Evolutionary conservation across 2,888 invertebrate species (phyloP), one percentile per base, ranked within the genome.

Genomic region (Bursaphelenchus okinawaensis): DNA sequence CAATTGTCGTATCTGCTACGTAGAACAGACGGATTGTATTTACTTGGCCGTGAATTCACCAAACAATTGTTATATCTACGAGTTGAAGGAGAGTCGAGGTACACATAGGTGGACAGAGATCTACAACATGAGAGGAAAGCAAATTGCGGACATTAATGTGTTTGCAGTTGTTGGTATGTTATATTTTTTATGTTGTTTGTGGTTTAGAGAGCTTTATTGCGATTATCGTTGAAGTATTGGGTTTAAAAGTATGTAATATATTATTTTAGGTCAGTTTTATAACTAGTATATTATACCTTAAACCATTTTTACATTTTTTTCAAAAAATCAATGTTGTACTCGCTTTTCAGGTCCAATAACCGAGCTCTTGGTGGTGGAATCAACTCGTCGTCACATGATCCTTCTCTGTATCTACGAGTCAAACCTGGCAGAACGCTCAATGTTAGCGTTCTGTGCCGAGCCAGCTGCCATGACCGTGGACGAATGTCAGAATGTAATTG

Each of bases 31-130:
- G 19, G 52, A 72, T 19, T 58, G 66, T 52, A 51, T 69, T 22
- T 69, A 72, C 52, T 52, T 69, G 62, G 72, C 72, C 9, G 69
- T 68, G 26, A 69, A 68, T 58, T 72, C 69, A 26, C 70, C 72
- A 19, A 63, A 65, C 24, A 31, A 68, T 26, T 67, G 67, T 20
- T 69, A 68, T 29, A 26, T 69, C 8, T 69, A 71, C 54, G 69
- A 69, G 54, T 27, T 69, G 52, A 69, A 31, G 31, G 63, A 62
- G 7, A 29, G 68, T 7, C 22, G 52, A n/a, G 40, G 40, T 16
- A 52, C 31, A 9, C 50, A 20, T 26, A 20, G 52, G 22, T 69
- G 69, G 69, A 72, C 64, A 20, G 72, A 74, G 54, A 40, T 65
- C 22, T 64, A 65, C 69, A 69, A 68, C 40, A 63, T 50, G 52